Base-by-base conservation (phyloP, 2,888 invertebrate genomes). In the Aplocera efformata region DNA sequence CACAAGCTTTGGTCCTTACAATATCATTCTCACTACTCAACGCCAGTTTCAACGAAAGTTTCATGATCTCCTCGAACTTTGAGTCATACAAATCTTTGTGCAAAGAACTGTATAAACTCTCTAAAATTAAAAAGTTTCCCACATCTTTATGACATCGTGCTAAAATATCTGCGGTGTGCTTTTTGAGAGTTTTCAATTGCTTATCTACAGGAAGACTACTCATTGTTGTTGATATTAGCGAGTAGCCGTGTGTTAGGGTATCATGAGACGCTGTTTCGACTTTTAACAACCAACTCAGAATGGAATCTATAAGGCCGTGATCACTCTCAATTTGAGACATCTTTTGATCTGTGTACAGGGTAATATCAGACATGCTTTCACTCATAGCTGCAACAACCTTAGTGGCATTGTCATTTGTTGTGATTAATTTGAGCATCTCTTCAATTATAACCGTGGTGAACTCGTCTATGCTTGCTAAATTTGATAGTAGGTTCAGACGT, bases 71-170 rank as follows among this genome's bases (percentile, higher is more conserved):
- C 25, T 77, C 69, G 42, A 73, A 76, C 33, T 62, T 59, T 1
- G 65, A 48, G 50, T 81, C 63, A 36, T 77, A 61, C 1, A 89
- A 63, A 40, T 69, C 76, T 51, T 70, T 74, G 31, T 79, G 78
- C 10, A 91, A 52, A 1, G 90, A 80, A 42, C 77, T 79, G 36
- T 90, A 81, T 36, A 92, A 58, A 52, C 90, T 88, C 64, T 90
- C 89, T 29, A 91, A 48, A 1, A 90, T 53, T 8, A 86, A 55
- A 37, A 89, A 79, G 48, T 78, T 72, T 1, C 52, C 36, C 10
- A 79, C 70, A 17, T 83, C 67, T 0, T 41, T 60, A 7, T 63
- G 56, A 48, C 79, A 73, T 37, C 70, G 65, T 0, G 68, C 60
- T 48, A 80, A 46, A 17, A 88, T 56, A n/a, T 43, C 39, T 1